Evolutionary conservation across 2,113 vertebrate species (phyloP).

Genomic region (Actenoides lindsayi): DNA sequence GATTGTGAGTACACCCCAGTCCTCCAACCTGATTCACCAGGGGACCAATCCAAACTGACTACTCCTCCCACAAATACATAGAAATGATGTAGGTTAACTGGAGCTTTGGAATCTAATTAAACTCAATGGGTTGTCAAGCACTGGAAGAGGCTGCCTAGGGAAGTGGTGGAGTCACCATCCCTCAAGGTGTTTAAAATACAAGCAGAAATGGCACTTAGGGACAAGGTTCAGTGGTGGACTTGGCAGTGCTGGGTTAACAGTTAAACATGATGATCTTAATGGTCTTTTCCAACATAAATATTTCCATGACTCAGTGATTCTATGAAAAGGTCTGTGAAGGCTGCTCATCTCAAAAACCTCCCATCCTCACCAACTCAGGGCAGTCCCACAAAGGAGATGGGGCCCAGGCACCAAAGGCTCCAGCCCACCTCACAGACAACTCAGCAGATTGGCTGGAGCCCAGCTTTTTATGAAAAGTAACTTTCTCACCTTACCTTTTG

Average conservation of each 20-base stretch:
- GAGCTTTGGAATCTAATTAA: neutral
- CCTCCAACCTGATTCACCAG: neutral
- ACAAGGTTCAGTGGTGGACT: neutral
- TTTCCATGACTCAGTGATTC: neutral
- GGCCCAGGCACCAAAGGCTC: neutral
- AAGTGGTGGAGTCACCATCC: neutral
- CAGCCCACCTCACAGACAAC: neutral
- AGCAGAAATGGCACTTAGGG: neutral
- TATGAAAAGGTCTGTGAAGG: neutral
- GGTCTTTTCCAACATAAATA: neutral
- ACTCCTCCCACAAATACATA: neutral
- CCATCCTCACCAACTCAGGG: rapidly evolving
- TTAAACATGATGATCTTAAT: rapidly evolving
- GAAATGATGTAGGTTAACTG: neutral
- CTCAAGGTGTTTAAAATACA: neutral
- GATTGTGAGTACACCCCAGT: too few species aligned
- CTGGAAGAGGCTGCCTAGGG: neutral
- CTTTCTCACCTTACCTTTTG: neutral
- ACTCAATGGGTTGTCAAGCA: neutral
- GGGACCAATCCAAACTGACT: neutral
- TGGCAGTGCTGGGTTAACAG: neutral
- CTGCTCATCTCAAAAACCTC: neutral
- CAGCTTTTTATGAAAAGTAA: neutral
- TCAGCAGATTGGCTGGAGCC: neutral
- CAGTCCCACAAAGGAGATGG: neutral